Evolutionary conservation across 2,888 invertebrate genomes (phyloP), one percentile per base, ranked within the genome.

Genomic region (Sphecodes monilicornis): DNA sequence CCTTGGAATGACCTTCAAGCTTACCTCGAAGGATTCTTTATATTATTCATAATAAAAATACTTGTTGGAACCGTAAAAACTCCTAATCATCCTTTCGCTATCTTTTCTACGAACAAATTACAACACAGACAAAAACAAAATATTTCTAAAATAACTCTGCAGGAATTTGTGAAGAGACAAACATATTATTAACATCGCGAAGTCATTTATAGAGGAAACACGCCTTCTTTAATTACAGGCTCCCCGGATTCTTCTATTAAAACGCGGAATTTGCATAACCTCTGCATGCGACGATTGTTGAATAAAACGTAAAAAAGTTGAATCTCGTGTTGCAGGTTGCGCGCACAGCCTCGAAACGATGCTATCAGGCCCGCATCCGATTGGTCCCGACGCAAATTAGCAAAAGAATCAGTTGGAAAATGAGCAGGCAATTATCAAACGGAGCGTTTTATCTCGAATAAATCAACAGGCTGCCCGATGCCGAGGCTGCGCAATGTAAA

Each of bases 311-410:
- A 60, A 60, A 11, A 57, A 60, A 29, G 29, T 13, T 6, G 16
- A 29, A 60, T 60, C 60, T 16, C 60, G 16, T 6, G 29, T 32
- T 32, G 1, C 10, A 3, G 22, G 4, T n/a, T 11, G 22, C 66
- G 11, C 66, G 11, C 16, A 3, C n/a, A 46, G 36, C 32, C 18
- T 16, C 50, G n/a, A 46, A 75, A 46, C 39, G 50, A 50, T 39
- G 76, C 50, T 68, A 46, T 43, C 36, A 76, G 50, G n/a, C 46
- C 75, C 75, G 64, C 26, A 50, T 76, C n/a, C 66, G n/a, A 66
- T 46, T 66, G 60, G 29, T 50, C 32, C 43, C 46, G 66, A 36
- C 32, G 36, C 50, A 0, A 16, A 46, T 46, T 70, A 18, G 29
- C 26, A 22, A 50, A 50, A 50, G 54, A 57, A 73, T 72, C n/a